Conservation (phyloP, 2,113 vertebrate species). For the Trematocara stigmaticum region DNA sequence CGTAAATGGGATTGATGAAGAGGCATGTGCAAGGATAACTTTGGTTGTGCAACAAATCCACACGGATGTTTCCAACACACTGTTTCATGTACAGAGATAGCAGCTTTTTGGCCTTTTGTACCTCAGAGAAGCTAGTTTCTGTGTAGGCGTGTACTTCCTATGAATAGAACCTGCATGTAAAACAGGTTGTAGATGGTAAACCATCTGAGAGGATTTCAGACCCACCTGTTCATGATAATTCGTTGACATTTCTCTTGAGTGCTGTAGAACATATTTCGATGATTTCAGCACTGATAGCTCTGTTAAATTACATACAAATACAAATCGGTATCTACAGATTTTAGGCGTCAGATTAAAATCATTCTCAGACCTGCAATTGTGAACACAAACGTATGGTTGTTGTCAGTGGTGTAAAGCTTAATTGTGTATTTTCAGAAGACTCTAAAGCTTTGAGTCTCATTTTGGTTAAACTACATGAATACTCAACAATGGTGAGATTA, state of each 20-base stretch:
- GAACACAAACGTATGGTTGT: neutral
- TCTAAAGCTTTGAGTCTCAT: neutral
- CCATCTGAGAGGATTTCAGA: constrained; percentile 19
- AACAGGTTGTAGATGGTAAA: constrained; percentile 32
- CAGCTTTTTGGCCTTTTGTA: constrained; percentile 1
- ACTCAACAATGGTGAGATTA: neutral
- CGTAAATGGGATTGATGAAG: constrained; percentile 2
- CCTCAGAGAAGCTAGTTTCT: constrained; percentile 16
- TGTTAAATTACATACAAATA: neutral
- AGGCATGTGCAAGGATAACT: neutral
- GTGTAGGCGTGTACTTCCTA: constrained; percentile 33
- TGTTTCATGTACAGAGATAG: neutral
- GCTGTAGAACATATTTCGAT: neutral
- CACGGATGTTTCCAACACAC: neutral
- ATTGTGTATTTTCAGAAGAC: neutral
- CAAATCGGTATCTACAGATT: neutral
- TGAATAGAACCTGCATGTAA: constrained; percentile 34
- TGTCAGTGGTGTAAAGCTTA: neutral
- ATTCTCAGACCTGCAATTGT: neutral
- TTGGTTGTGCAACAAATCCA: neutral
- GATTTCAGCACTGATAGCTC: neutral
- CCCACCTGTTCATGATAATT: neutral
- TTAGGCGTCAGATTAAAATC: neutral
- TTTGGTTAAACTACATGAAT: neutral
- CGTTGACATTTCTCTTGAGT: neutral